Evolutionary conservation across 2,888 invertebrate genomes (phyloP).

Genomic region (Tridacna crocea): DNA sequence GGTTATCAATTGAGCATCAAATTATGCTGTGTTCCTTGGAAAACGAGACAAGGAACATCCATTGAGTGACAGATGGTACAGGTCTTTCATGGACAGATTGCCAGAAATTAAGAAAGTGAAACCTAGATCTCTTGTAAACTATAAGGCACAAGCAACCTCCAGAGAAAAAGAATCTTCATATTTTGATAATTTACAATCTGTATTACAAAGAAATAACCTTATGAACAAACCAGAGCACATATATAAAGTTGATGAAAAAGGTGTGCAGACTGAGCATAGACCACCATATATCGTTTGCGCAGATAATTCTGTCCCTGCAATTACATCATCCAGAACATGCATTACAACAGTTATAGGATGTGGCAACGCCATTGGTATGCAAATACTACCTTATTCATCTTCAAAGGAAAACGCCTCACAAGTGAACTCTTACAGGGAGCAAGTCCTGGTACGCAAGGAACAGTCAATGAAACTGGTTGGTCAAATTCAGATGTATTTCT

Average conservation of each 20-base stretch:
- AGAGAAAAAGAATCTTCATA: neutral
- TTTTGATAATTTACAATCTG: neutral
- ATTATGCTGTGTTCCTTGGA: conserved; percentile 28
- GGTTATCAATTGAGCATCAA: conserved; percentile 11
- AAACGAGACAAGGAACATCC: conserved; percentile 21
- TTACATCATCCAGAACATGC: conserved; percentile 19
- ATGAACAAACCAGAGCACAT: conserved; percentile 15
- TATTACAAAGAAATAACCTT: neutral
- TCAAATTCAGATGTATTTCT: too few relatives aligned
- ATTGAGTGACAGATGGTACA: conserved; percentile 3
- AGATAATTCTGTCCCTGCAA: conserved; percentile 20
- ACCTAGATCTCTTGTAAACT: neutral
- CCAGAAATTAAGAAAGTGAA: neutral
- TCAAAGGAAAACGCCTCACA: conserved; percentile 25
- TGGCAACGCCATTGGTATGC: conserved; percentile 29
- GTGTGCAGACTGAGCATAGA: conserved; percentile 22
- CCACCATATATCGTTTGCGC: conserved; percentile 24
- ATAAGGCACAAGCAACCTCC: neutral
- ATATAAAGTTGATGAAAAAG: conserved; percentile 39
- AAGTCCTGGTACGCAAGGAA: too few relatives aligned
- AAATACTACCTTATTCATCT: conserved; percentile 26
- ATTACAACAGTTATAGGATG: too few relatives aligned
- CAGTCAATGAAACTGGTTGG: conserved; percentile 22
- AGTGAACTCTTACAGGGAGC: conserved; percentile 20
- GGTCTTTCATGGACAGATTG: neutral